phyloP scores from a whole-genome alignment of 2,888 invertebrate genomes.

The Hipparchia semele region DNA sequence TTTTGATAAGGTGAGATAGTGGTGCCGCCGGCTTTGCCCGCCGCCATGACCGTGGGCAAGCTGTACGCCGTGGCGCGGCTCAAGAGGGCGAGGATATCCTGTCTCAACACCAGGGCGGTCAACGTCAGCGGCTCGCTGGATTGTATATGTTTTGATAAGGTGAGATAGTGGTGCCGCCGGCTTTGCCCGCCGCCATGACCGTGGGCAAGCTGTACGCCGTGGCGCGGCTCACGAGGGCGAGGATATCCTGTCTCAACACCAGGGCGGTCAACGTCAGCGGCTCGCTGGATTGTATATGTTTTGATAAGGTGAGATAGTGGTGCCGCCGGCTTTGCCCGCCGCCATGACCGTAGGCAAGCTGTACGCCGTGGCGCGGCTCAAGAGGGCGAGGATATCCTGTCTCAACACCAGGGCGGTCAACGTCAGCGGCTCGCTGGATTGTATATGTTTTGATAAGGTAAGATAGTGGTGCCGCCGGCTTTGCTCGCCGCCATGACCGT shows the following conservation, averaged over 20 bases:
- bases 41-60: slow-evolving; percentile 98
- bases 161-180: slow-evolving; percentile 96
- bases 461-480: not conserved
- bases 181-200: slow-evolving; percentile 98
- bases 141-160: slow-evolving; percentile 96
- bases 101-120: slow-evolving; percentile 96
- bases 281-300: slow-evolving; percentile 93
- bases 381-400: slow-evolving; percentile 91
- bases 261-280: slow-evolving; percentile 97
- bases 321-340: slow-evolving; percentile 97
- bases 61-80: slow-evolving; percentile 94
- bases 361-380: slow-evolving; percentile 93
- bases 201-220: slow-evolving; percentile 97
- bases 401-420: slow-evolving; percentile 97
- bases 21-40: slow-evolving; percentile 97
- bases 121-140: slow-evolving; percentile 96
- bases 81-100: slow-evolving; percentile 90
- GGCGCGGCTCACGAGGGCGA: slow-evolving; percentile 88
- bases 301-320: slow-evolving; percentile 95
- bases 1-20: slow-evolving; percentile 96
- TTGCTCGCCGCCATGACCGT: too few relatives aligned
- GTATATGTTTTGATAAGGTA: slow-evolving; percentile 96
- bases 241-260: slow-evolving; percentile 96
- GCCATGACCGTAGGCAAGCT: slow-evolving; percentile 98
- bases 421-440: slow-evolving; percentile 94